phyloP scores from a whole-genome alignment of 2,797 vertebrate genomes.

The Xenopus petersii region DNA sequence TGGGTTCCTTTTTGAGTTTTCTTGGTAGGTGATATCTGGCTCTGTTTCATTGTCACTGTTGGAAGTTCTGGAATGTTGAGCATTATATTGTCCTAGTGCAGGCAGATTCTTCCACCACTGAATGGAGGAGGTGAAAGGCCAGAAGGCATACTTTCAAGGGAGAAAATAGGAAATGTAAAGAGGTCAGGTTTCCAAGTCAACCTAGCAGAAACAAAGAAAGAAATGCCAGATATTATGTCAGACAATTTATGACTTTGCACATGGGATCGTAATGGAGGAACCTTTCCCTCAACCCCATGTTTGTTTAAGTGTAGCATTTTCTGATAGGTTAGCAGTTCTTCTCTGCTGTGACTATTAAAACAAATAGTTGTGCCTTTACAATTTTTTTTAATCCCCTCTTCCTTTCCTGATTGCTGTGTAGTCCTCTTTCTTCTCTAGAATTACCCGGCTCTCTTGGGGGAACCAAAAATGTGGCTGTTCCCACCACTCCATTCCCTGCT shows the following conservation, averaged over 20 bases:
- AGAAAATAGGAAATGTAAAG: constrained; percentile 9
- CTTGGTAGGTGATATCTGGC: too few relatives aligned
- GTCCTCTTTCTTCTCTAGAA: too few relatives aligned
- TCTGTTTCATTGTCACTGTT: too few relatives aligned
- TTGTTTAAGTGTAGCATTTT: constrained; percentile 8
- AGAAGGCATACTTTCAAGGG: background rate
- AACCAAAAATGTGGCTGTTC: too few relatives aligned
- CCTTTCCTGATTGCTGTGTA: too few relatives aligned
- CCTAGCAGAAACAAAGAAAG: constrained; percentile 7
- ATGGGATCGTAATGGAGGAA: constrained; percentile 7
- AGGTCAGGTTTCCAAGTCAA: constrained; percentile 20
- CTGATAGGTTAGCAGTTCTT: constrained; percentile 8
- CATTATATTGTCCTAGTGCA: background rate
- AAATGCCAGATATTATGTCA: constrained; percentile 13
- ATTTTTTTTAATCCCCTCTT: background rate
- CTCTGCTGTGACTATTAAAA: background rate
- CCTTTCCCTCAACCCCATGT: background rate
- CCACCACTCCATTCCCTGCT: too few relatives aligned
- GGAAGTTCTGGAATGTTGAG: too few relatives aligned
- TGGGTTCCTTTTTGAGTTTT: too few relatives aligned
- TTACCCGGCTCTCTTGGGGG: too few relatives aligned
- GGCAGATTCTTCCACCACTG: constrained; percentile 3
- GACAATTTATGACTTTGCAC: background rate
- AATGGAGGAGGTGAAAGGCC: constrained; percentile 3
- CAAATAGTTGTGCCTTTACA: background rate